Evolutionary conservation across 2,113 vertebrate species (phyloP).

Genomic region (Myocastor coypus): DNA sequence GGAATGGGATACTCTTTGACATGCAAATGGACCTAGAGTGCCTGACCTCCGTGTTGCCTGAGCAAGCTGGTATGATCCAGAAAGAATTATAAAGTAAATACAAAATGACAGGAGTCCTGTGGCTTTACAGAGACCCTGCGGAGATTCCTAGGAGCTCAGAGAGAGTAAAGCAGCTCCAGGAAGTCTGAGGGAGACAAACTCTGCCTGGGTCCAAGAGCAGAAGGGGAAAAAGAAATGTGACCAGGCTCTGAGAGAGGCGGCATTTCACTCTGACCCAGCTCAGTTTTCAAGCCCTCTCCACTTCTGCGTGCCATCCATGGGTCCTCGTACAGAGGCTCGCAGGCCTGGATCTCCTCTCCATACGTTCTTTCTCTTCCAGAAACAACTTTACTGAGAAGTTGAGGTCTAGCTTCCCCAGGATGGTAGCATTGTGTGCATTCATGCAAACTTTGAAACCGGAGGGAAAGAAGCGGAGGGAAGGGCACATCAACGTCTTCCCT

Average conservation of each 20-base stretch:
- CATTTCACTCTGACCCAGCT: neutral
- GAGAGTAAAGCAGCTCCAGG: neutral
- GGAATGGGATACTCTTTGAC: neutral
- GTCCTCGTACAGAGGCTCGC: neutral
- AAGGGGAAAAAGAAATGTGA: neutral
- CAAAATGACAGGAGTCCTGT: neutral
- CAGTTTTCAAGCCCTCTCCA: neutral
- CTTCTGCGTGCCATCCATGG: neutral
- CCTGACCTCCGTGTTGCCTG: neutral
- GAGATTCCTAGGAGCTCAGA: neutral
- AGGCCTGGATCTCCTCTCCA: neutral
- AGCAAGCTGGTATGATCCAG: neutral
- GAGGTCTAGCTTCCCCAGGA: neutral
- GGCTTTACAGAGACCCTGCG: neutral
- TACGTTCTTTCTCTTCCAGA: neutral
- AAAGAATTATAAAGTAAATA: neutral
- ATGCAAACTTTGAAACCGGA: neutral
- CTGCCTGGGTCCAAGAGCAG: neutral
- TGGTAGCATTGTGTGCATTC: neutral
- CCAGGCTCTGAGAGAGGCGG: fast-evolving
- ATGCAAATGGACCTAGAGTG: neutral
- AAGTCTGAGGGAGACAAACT: neutral
- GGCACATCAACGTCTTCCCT: neutral
- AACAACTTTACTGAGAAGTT: neutral
- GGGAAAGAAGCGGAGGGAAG: neutral